Conservation (phyloP, 2,113 vertebrate genomes). For the Pristiophorus japonicus region DNA sequence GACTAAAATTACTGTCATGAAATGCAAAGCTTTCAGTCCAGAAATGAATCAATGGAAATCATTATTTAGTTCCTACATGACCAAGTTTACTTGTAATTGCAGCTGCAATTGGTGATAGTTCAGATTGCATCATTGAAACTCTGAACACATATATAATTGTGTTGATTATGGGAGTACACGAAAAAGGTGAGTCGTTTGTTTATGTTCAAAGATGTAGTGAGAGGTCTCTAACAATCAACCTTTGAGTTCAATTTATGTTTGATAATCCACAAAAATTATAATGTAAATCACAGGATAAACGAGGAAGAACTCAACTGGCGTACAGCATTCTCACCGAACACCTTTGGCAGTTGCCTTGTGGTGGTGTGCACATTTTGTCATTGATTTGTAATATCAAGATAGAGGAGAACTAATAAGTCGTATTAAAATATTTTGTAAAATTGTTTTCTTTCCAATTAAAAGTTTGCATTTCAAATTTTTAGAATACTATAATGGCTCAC, state of each 20-base stretch:
- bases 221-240: background rate
- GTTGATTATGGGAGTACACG: background rate
- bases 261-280: background rate
- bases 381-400: background rate
- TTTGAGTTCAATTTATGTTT: background rate
- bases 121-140: background rate
- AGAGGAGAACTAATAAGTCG: background rate
- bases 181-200: background rate
- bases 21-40: background rate
- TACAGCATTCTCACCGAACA: background rate
- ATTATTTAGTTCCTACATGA: background rate
- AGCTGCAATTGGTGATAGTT: background rate
- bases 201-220: background rate
- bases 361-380: background rate
- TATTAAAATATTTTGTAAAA: background rate
- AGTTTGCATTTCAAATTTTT: background rate
- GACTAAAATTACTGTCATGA: background rate
- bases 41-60: slow-evolving; percentile 16
- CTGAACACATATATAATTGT: background rate
- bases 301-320: background rate
- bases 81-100: background rate
- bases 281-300: background rate
- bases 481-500: background rate
- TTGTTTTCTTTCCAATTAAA: background rate
- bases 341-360: background rate